Evolutionary conservation across 35 echinoderm and acorn worm genomes (phyloP).

Genomic region (Apostichopus parvimensis): DNA sequence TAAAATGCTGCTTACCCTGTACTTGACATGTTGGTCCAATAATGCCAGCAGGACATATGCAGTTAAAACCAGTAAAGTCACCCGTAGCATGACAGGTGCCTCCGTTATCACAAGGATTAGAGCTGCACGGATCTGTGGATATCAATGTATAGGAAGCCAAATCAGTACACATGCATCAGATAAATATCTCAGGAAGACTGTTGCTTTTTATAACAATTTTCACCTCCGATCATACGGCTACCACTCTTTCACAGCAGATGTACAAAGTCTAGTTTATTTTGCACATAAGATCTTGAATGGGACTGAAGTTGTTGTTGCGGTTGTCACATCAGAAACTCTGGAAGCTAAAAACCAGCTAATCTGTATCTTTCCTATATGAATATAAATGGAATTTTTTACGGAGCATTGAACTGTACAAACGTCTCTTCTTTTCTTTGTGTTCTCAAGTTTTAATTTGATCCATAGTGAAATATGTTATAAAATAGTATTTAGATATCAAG

Average conservation of each 20-base stretch:
- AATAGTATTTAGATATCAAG: too few species aligned
- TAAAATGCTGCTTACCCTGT: not conserved
- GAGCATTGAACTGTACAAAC: too few species aligned
- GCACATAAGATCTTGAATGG: too few species aligned
- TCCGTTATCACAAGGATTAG: constrained; percentile 72
- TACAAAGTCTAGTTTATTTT: not conserved
- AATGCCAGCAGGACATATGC: constrained; percentile 42
- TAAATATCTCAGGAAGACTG: not conserved
- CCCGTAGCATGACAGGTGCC: constrained; percentile 51
- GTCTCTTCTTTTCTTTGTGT: too few species aligned
- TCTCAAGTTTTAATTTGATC: too few species aligned
- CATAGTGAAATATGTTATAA: too few species aligned
- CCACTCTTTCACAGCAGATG: not conserved
- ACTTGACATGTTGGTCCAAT: constrained; percentile 12
- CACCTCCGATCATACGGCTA: not conserved
- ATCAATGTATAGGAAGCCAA: not conserved
- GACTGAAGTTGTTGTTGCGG: too few species aligned
- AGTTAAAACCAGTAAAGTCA: constrained; percentile 17
- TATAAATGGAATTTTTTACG: too few species aligned
- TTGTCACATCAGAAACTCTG: too few species aligned
- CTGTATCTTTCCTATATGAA: too few species aligned
- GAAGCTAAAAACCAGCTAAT: too few species aligned
- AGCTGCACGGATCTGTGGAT: constrained; percentile 75
- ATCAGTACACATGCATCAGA: not conserved
- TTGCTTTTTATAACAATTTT: not conserved